These are phyloP conservation scores for Sebastes schlegelii DNA, from an alignment of 2,113 vertebrate species.

Conservation along the genomic window DNA sequence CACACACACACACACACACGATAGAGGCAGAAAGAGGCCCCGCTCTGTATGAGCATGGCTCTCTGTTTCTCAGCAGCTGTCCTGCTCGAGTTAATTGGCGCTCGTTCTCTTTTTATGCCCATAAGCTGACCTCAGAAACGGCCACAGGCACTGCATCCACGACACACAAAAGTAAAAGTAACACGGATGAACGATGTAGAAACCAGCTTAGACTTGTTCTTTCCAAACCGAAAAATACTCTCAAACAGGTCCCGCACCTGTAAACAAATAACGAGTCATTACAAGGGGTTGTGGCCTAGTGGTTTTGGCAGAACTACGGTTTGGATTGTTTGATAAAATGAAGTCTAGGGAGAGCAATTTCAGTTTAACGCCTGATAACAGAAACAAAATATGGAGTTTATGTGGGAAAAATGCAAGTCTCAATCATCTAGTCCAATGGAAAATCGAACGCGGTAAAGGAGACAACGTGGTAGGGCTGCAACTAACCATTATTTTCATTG, in stretches of 20 bases:
- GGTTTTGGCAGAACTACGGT: constrained; percentile 10
- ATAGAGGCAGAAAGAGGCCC: constrained; percentile 50
- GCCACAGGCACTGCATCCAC: constrained; percentile 29
- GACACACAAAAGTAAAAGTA: constrained; percentile 22
- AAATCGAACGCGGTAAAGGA: background rate
- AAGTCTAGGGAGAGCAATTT: background rate
- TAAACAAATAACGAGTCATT: constrained; percentile 56
- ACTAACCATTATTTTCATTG: no score
- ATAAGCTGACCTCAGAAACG: constrained; percentile 55
- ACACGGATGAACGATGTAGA: constrained; percentile 32
- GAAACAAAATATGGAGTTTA: background rate
- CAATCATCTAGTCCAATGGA: background rate
- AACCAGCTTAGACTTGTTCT: constrained; percentile 71
- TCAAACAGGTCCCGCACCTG: constrained; percentile 67
- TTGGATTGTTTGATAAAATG: constrained; percentile 2
- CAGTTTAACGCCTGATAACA: background rate
- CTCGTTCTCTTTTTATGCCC: constrained; percentile 48
- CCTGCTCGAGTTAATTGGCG: constrained; percentile 66
- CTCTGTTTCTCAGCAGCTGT: constrained; percentile 76
- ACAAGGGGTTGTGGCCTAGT: constrained; percentile 10
- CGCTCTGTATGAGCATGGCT: constrained; percentile 50
- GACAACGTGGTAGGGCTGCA: background rate
- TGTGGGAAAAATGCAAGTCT: background rate
- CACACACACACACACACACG: background rate
- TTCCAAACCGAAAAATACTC: constrained; percentile 47